A percentile compares a stretch with the other conserved stretches of the same genome.
Evolutionary conservation across 2,797 vertebrate genomes (phyloP).

Genomic region (Pempheris klunzingeri): DNA sequence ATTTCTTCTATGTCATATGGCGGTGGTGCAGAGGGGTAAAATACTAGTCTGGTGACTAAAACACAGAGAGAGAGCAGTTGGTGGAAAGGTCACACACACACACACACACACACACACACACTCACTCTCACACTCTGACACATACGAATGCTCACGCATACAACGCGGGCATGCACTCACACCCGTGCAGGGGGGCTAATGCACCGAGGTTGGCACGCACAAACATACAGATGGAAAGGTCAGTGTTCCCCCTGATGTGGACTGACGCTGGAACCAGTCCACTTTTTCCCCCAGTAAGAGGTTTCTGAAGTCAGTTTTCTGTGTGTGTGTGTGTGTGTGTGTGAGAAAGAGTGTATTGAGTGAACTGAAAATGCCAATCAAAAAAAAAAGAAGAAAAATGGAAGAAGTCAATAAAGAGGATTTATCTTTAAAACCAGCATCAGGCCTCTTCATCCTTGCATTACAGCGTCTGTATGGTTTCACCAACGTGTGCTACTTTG

Average conservation of each 20-base stretch:
- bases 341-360: background rate
- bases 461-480: background rate
- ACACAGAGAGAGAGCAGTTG: slow-evolving; percentile 31
- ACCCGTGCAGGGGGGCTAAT: slow-evolving; percentile 11
- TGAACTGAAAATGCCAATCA: slow-evolving; percentile 15
- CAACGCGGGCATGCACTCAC: slow-evolving; percentile 5
- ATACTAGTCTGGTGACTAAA: slow-evolving; percentile 33
- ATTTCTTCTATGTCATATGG: background rate
- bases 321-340: background rate
- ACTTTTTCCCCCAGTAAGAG: background rate
- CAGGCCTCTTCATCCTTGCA: slow-evolving; percentile 1
- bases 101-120: background rate
- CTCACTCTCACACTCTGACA: slow-evolving; percentile 1
- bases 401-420: background rate
- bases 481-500: background rate
- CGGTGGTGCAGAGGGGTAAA: background rate
- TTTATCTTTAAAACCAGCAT: background rate
- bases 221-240: slow-evolving; percentile 51
- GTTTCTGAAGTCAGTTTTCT: background rate
- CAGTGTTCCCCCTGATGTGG: slow-evolving; percentile 40
- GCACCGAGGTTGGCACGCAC: background rate
- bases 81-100: slow-evolving; percentile 58
- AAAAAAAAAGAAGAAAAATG: background rate
- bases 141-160: background rate
- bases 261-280: slow-evolving; percentile 20